Evolutionary conservation across 2,113 vertebrate genomes (phyloP).

Genomic region (Marcusenius ussheri): DNA sequence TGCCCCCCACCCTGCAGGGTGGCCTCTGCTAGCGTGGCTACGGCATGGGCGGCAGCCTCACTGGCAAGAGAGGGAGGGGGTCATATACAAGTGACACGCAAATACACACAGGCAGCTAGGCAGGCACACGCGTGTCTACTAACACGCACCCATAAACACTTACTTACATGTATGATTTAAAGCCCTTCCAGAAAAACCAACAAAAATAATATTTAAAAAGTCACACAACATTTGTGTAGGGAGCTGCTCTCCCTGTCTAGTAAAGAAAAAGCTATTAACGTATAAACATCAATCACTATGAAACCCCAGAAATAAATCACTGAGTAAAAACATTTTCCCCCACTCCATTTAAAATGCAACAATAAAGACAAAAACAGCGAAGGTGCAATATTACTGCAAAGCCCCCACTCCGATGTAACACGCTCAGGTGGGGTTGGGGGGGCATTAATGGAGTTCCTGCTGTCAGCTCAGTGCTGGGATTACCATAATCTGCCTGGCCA

Average conservation of each 20-base stretch:
- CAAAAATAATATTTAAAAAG: not conserved
- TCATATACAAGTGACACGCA: not conserved
- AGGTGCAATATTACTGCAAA: not conserved
- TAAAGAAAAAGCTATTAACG: not conserved
- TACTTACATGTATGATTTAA: not conserved
- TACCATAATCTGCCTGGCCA: conserved; percentile 14
- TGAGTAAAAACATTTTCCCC: not conserved
- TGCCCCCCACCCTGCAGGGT: conserved; percentile 95
- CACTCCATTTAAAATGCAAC: not conserved
- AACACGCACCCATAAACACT: not conserved
- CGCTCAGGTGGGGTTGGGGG: no score
- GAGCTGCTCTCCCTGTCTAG: not conserved
- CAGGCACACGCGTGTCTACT: not conserved
- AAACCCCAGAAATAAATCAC: not conserved
- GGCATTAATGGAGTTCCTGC: not conserved
- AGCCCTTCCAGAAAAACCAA: not conserved
- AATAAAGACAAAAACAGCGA: not conserved
- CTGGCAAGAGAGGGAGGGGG: conserved; percentile 50
- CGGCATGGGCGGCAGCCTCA: conserved; percentile 93
- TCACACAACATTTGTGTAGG: not conserved
- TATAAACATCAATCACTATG: not conserved
- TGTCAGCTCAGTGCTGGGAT: conserved; percentile 15
- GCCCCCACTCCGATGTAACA: not conserved
- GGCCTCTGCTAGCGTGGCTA: conserved; percentile 91
- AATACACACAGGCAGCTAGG: not conserved